Evolutionary conservation across 2,797 vertebrate species (phyloP), one percentile per base, ranked within the genome.

Genomic region (Leptoclinus maculatus): DNA sequence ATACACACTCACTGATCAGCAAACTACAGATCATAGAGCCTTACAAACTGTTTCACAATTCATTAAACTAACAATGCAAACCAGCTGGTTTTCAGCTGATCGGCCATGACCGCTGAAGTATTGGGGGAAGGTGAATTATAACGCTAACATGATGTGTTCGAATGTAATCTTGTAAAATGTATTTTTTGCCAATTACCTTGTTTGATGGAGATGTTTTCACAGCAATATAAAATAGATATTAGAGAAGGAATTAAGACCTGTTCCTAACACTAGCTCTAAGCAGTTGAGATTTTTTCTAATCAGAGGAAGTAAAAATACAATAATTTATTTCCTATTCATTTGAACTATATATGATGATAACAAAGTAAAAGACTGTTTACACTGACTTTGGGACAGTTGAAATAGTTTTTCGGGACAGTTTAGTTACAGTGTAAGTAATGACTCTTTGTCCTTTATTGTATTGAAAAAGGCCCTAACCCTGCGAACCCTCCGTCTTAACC

Each of bases 361-460:
- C 8, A n/a, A 49, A n/a, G 41, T 43, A 43, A 17, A 41, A 43
- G 41, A 7, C 41, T 43, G 41, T 43, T 43, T 17, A 43, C 41
- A 43, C 41, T 17, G 5, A 43, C 41, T 43, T 43, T 5, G 16
- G 41, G 2, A 43, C 6, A 14, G 14, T 41, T 5, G 2, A 41
- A 17, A 43, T 43, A 7, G 16, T 13, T 39, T 39, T 43, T 17
- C 16, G 41, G 16, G 16, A 7, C 14, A 43, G 41, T 43, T 43
- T 14, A 16, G 41, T 5, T 43, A 16, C 8, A 1, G 34, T 34
- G 27, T 29, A 36, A 7, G 57, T 77, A 68, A 71, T 64, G 74
- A 80, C 41, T 66, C 23, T 59, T 77, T 63, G 71, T 86, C 54
- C 65, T 72, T 77, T 71, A 66, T 73, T 78, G 2, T 66, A 23